These are phyloP conservation scores for Rhinichthys osculus DNA, from an alignment of 2,797 vertebrate species.

Conservation along the genomic window DNA sequence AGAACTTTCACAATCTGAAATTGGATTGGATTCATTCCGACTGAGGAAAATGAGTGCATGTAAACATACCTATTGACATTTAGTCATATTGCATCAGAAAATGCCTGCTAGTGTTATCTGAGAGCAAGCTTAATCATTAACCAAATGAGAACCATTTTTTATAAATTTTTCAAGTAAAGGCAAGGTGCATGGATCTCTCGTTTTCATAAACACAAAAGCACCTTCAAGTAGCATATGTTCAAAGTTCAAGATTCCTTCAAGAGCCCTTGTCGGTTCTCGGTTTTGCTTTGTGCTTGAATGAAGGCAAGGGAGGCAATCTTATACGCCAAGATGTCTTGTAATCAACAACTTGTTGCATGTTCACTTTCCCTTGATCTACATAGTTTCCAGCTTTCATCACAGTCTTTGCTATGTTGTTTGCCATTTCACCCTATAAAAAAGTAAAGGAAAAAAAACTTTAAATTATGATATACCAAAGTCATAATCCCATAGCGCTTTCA, in stretches of 20 bases:
- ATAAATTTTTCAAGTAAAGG: not conserved
- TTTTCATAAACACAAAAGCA: too few species aligned
- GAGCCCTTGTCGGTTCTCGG: slow-evolving; percentile 21
- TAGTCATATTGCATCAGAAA: not conserved
- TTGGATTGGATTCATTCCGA: too few species aligned
- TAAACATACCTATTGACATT: not conserved
- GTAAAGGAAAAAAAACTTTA: not conserved
- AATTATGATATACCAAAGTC: not conserved
- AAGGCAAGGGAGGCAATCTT: slow-evolving; percentile 69
- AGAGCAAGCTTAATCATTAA: slow-evolving; percentile 26
- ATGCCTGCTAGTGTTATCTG: not conserved
- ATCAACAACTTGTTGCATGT: slow-evolving; percentile 81
- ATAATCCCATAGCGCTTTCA: not conserved
- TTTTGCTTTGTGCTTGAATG: slow-evolving; percentile 60
- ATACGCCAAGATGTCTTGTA: slow-evolving; percentile 87
- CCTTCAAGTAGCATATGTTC: not conserved
- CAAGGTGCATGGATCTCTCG: not conserved
- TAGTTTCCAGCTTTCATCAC: slow-evolving; percentile 84
- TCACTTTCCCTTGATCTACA: slow-evolving; percentile 79
- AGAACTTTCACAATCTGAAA: too few species aligned
- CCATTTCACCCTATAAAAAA: slow-evolving; percentile 84
- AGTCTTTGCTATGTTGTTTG: slow-evolving; percentile 93
- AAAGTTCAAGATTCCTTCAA: slow-evolving; percentile 6
- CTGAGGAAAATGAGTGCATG: not conserved
- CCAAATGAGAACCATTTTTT: not conserved